phyloP scores from a whole-genome alignment of 2,888 invertebrate genomes.

The Timema podura region DNA sequence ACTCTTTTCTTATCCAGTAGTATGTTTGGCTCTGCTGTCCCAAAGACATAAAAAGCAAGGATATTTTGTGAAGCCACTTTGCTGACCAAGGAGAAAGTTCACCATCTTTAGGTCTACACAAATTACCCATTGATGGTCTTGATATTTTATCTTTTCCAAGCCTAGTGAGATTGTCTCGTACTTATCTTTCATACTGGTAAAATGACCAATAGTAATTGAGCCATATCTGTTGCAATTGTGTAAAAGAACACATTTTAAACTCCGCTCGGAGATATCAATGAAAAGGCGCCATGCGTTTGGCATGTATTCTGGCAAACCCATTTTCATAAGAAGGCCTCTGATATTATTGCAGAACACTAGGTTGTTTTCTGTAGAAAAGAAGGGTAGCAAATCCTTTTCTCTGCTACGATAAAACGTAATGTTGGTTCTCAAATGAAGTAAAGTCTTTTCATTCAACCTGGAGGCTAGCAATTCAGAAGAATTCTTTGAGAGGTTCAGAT shows the following conservation, averaged over 20 bases:
- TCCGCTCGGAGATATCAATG: constrained; percentile 22
- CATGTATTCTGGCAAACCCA: not conserved
- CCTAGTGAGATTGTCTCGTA: not conserved
- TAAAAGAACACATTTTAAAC: constrained; percentile 22
- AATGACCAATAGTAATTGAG: constrained; percentile 16
- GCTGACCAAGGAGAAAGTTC: too few relatives aligned
- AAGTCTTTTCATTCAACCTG: constrained; percentile 32
- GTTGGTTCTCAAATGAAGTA: constrained; percentile 24
- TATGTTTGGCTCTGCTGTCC: too few relatives aligned
- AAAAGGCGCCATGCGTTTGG: constrained; percentile 20
- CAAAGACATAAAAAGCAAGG: too few relatives aligned
- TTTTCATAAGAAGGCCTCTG: constrained; percentile 6
- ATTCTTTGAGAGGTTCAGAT: too few relatives aligned
- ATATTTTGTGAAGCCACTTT: too few relatives aligned
- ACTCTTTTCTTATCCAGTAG: too few relatives aligned
- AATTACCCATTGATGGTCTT: too few relatives aligned
- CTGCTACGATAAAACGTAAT: too few relatives aligned
- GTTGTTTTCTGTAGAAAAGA: not conserved
- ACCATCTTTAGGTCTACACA: too few relatives aligned
- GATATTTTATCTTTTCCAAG: not conserved
- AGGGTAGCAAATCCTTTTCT: constrained; percentile 22
- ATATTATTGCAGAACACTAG: not conserved
- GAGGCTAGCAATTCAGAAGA: too few relatives aligned
- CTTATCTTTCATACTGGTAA: not conserved
- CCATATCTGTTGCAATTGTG: constrained; percentile 27